Percentiles rank a stretch among this genome's conserved stretches.
Evolutionary conservation across 2,113 vertebrate species (phyloP).

Genomic region (Corydoras maculifer): DNA sequence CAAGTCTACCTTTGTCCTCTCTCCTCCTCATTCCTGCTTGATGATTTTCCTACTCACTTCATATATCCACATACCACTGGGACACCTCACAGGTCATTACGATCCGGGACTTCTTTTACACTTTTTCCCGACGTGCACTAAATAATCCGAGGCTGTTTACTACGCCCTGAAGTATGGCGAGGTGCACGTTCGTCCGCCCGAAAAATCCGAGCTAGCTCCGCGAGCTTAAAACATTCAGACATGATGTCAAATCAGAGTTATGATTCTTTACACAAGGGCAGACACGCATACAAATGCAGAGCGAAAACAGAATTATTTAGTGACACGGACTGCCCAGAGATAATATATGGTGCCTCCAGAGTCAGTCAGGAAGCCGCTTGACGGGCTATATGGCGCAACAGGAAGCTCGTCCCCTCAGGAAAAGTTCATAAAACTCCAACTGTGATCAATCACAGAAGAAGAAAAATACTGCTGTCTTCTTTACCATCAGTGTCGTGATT

Average conservation of each 20-base stretch:
- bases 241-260: constrained; percentile 59
- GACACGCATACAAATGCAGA: constrained; percentile 45
- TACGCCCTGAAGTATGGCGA: constrained; percentile 51
- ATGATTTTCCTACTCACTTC: constrained; percentile 32
- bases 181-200: constrained; percentile 41
- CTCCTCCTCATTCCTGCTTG: constrained; percentile 11
- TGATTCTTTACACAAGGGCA: constrained; percentile 41
- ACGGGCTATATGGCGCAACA: constrained; percentile 68
- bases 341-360: constrained; percentile 68
- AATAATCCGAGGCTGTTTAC: constrained; percentile 60
- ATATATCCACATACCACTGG: constrained; percentile 38
- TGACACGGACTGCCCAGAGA: constrained; percentile 62
- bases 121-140: constrained; percentile 45
- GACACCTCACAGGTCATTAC: constrained; percentile 48
- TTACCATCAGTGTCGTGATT: constrained; percentile 5
- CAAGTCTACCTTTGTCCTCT: constrained; percentile 35
- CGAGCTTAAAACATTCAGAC: constrained; percentile 59
- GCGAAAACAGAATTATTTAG: constrained; percentile 26
- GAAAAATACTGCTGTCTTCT: constrained; percentile 11
- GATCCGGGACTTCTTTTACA: constrained; percentile 47
- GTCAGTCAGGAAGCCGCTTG: constrained; percentile 78
- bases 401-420: constrained; percentile 82
- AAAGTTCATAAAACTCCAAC: constrained; percentile 82
- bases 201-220: constrained; percentile 54
- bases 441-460: constrained; percentile 72